Evolutionary conservation across 2,888 invertebrate species (phyloP).

Genomic region (Phrixothrix hirtus): DNA sequence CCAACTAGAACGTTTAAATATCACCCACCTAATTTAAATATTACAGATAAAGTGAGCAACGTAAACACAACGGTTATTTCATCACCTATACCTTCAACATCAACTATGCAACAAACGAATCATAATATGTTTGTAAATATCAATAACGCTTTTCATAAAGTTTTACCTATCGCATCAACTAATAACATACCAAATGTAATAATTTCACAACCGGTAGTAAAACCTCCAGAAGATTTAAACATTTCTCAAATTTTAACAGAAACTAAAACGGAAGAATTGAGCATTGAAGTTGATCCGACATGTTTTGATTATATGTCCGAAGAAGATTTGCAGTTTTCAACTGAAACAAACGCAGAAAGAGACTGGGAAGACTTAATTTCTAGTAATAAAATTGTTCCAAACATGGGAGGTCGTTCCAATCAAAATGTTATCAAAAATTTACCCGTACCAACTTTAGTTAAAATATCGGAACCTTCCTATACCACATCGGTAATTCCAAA

Average conservation of each 20-base stretch:
- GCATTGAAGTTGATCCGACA: conserved; percentile 52
- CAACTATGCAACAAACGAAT: conserved; percentile 41
- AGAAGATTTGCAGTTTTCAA: conserved; percentile 19
- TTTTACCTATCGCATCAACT: conserved; percentile 39
- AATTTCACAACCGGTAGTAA: conserved; percentile 2
- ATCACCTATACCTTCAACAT: neutral
- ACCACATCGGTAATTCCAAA: neutral
- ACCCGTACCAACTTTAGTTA: conserved; percentile 8
- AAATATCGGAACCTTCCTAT: conserved; percentile 6
- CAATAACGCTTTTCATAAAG: conserved; percentile 48
- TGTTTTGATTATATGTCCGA: conserved; percentile 43
- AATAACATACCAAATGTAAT: conserved; percentile 10
- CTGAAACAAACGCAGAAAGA: conserved; percentile 20
- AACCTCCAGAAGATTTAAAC: conserved; percentile 30
- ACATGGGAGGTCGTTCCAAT: neutral
- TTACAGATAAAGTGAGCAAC: too few relatives aligned
- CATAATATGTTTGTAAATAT: conserved; percentile 51
- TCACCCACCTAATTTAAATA: conserved; percentile 6
- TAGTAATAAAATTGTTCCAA: conserved; percentile 18
- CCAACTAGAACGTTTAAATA: conserved; percentile 36
- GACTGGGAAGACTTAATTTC: conserved; percentile 50
- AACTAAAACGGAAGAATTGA: conserved; percentile 50
- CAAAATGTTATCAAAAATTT: neutral
- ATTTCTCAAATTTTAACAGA: conserved; percentile 45
- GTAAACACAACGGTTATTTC: neutral